Conservation (phyloP, 92 coral and sea anemone species). For the Porites cylindrica region DNA sequence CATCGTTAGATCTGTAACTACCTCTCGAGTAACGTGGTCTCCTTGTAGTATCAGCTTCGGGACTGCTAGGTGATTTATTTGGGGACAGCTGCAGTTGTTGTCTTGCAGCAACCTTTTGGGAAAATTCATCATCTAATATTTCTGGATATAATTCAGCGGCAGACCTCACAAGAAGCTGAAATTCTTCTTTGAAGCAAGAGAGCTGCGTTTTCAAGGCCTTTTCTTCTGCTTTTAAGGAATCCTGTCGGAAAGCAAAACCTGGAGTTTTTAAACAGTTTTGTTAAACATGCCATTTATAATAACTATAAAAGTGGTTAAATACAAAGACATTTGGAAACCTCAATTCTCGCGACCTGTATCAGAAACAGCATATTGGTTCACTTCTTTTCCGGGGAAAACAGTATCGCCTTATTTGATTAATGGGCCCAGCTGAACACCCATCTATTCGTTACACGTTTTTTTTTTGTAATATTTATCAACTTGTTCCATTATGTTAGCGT, state of each 20-base stretch:
- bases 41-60: not conserved
- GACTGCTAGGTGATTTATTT: not conserved
- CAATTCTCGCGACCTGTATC: too few relatives aligned
- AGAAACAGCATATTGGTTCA: too few relatives aligned
- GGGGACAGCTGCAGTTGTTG: not conserved
- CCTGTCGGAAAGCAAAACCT: constrained; percentile 17
- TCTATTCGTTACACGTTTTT: too few relatives aligned
- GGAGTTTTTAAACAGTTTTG: not conserved
- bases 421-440: too few relatives aligned
- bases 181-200: constrained; percentile 72
- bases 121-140: constrained; percentile 40
- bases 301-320: not conserved
- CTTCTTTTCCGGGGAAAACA: too few relatives aligned
- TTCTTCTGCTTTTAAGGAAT: constrained; percentile 74
- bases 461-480: too few relatives aligned
- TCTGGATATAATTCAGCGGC: constrained; percentile 71
- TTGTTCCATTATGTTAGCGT: not conserved
- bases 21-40: constrained; percentile 24
- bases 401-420: too few relatives aligned
- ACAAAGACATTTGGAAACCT: too few relatives aligned
- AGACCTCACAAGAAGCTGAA: constrained; percentile 71
- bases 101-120: constrained; percentile 28
- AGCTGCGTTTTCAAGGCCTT: constrained; percentile 72
- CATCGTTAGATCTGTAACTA: constrained; percentile 4
- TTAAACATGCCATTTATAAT: not conserved